phyloP scores from a whole-genome alignment of 2,797 vertebrate genomes.

The Podargus strigoides region DNA sequence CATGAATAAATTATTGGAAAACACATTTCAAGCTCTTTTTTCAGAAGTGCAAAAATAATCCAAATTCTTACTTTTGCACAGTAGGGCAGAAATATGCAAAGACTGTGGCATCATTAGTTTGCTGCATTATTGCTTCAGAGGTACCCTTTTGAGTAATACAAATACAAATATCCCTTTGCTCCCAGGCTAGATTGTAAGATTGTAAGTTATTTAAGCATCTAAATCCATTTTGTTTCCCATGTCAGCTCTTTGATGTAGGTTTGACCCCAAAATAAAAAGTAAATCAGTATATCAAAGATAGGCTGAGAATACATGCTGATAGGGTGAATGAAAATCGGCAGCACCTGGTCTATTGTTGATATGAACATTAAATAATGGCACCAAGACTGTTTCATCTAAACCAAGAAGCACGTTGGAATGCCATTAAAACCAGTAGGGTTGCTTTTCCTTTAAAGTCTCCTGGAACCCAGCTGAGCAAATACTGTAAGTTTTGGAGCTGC shows the following conservation, averaged over 20 bases:
- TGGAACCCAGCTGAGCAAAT: not conserved
- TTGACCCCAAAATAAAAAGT: not conserved
- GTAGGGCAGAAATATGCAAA: not conserved
- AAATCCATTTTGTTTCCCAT: not conserved
- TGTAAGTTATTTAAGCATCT: not conserved
- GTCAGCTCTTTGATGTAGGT: not conserved
- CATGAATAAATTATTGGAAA: slow-evolving; percentile 24
- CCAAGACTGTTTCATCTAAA: not conserved
- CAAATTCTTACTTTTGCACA: not conserved
- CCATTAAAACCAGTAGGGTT: not conserved
- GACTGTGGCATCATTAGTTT: not conserved
- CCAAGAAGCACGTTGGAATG: not conserved
- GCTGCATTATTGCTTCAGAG: not conserved
- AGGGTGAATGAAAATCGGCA: not conserved
- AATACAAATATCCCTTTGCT: not conserved
- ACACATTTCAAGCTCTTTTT: not conserved
- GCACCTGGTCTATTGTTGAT: not conserved
- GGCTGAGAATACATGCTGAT: not conserved
- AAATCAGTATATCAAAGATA: not conserved
- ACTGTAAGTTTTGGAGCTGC: not conserved
- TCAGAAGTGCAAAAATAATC: not conserved
- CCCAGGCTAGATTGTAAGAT: not conserved
- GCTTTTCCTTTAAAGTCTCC: not conserved
- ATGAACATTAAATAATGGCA: not conserved
- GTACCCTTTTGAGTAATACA: not conserved